Conservation (phyloP, 2,888 invertebrate species). For the Chrysina gloriosa region DNA sequence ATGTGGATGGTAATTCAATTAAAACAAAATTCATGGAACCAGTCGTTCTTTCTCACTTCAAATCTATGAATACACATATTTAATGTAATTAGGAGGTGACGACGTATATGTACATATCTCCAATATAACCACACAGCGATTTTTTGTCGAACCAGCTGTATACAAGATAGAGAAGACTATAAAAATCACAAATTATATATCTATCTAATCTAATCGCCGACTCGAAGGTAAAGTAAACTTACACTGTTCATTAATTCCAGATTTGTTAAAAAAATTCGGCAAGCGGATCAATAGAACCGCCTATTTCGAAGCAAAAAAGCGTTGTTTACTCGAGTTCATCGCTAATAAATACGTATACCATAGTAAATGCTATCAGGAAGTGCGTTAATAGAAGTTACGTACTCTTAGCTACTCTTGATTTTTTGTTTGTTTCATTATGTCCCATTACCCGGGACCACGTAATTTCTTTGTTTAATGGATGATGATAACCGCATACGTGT, state of each 20-base stretch:
- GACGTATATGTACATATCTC: too few relatives aligned
- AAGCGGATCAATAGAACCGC: neutral
- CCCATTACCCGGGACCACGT: neutral
- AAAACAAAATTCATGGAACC: too few relatives aligned
- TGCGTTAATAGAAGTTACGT: neutral
- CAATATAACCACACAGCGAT: too few relatives aligned
- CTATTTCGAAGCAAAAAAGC: neutral
- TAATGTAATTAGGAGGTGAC: too few relatives aligned
- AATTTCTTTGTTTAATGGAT: conserved; percentile 23
- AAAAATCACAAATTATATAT: conserved; percentile 3
- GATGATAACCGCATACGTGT: neutral
- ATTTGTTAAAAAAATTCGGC: neutral
- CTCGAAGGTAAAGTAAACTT: conserved; percentile 5
- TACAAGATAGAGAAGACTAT: neutral
- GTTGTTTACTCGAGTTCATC: neutral
- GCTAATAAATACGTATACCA: neutral
- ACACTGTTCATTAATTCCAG: neutral
- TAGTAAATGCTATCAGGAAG: neutral
- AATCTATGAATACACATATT: too few relatives aligned
- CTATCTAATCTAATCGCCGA: conserved; percentile 9
- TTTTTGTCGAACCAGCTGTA: too few relatives aligned
- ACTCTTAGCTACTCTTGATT: conserved; percentile 2
- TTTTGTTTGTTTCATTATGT: conserved; percentile 11
- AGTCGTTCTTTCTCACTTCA: too few relatives aligned
- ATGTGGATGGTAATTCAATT: too few relatives aligned